Base-by-base conservation (phyloP, 1,140 invertebrate genomes). In the Lanistes nyassanus region DNA sequence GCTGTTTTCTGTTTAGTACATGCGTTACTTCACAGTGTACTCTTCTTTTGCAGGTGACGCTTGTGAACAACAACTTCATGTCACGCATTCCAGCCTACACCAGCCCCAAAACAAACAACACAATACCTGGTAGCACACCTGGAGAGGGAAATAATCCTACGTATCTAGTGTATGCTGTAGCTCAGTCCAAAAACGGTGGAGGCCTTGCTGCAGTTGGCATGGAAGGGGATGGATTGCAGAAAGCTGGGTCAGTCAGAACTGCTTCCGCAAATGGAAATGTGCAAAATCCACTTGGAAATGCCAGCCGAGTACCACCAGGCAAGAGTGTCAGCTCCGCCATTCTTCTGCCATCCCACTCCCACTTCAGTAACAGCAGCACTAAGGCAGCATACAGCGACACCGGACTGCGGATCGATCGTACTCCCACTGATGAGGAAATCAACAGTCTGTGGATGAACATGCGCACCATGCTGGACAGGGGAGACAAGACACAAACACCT, bases 401-500 rank as follows among this genome's bases (percentile, higher is more conserved):
- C 75, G 83, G 83, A 68, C 31, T 87, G 74, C 70, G 83, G 55
- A 85, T 86, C 69, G 87, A 88, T 74, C 68, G 83, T 36, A 89
- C 88, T 2, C 88, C 88, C 13, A 89, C 88, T 23, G 88, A 89
- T 76, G 88, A 87, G 39, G 88, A 89, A 71, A 89, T 89, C 21
- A 87, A 87, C 76, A 84, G 81, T 71, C 74, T 89, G 29, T 89
- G 88, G 88, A 83, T 88, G 39, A 88, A 87, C 74, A 85, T 89
- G 37, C 75, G 85, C 7, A 84, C 74, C 34, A 88, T 87, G 74
- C 77, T 89, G 29, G 79, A 84, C 39, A 82, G 78, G 51, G 71
- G 60, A 9, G 70, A 76, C 4, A 58, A 67, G 31, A 68, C 62
- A 23, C 29, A 53, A 1, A 29, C 6, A 16, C 4, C 31, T 19